Evolutionary conservation across 35 echinoderm and acorn worm species (phyloP), one percentile per base, ranked within the genome.

Genomic region (Holothuria glaberrima): DNA sequence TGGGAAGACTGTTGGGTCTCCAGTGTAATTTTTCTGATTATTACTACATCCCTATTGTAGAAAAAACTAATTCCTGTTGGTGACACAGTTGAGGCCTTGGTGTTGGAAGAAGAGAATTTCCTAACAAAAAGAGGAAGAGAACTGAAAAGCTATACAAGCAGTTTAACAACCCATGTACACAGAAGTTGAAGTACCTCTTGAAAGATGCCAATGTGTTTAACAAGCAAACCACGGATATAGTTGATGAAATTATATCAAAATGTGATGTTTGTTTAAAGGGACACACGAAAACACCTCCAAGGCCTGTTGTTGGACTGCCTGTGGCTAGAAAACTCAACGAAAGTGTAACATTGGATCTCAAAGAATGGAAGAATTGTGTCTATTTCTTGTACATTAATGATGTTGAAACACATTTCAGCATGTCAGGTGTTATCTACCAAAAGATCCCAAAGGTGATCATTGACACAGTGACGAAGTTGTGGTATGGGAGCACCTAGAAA

Each of bases 301-400:
- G 57, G 60, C 83, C 83, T 64, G 83, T 59, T 10, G 83, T 86
- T 6, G 83, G 83, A 22, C 22, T 86, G 19, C 60, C 83, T 25
- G 20, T 61, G 30, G 83, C 83, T 27, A 86, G 62, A 38, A 30
- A 86, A 22, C 67, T 86, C 83, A 86, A 86, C 67, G 83, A 86
- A 86, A 29, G 25, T 29, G 83, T 86, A 6, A 58, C 83, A 32
- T 19, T 68, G 56, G 83, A 86, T 38, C 83, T 86, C 17, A 52
- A 86, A 31, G 57, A 61, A 58, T 86, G 46, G 57, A 46, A 83
- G 34, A 57, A 27, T 24, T 6, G 48, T 30, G 22, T 86, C 22
- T 86, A 59, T 52, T 86, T 59, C 57, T 32, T 86, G 10, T 63
- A 88, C 48, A 88, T 88, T 28, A 88, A 56, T 46, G 86, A 88